phyloP scores from a whole-genome alignment of 2,888 invertebrate genomes.

The Epinotia bilunana region DNA sequence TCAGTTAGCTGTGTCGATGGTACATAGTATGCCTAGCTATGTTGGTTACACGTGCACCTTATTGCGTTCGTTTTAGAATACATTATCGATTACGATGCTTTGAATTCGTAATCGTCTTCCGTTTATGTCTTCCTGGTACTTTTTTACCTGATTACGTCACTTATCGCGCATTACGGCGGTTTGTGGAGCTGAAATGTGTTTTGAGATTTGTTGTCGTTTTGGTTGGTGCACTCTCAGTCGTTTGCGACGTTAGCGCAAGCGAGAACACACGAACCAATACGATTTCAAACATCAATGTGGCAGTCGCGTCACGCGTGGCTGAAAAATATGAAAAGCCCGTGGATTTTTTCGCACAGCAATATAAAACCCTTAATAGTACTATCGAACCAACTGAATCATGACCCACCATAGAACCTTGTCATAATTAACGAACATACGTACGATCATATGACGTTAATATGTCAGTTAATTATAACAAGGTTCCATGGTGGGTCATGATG shows the following conservation, averaged over 20 bases:
- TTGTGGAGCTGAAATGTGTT: neutral
- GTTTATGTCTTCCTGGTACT: conserved; percentile 53
- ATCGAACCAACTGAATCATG: too few species aligned
- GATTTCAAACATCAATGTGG: neutral
- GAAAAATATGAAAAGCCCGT: too few species aligned
- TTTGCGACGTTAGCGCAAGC: neutral
- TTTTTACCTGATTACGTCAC: conserved; percentile 51
- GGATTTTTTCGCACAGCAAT: too few species aligned
- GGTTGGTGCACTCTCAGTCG: neutral
- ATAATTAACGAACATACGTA: too few species aligned
- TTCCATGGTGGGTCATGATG: too few species aligned
- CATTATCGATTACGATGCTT: conserved; percentile 31
- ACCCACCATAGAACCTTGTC: too few species aligned
- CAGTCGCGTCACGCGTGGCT: neutral
- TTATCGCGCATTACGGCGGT: conserved; percentile 5
- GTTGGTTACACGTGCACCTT: conserved; percentile 20
- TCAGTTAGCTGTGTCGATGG: too few species aligned
- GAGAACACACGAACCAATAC: neutral
- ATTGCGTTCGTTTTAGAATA: conserved; percentile 7
- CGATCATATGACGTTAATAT: too few species aligned
- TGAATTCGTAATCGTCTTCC: conserved; percentile 47
- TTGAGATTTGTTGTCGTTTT: neutral
- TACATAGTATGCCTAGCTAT: neutral
- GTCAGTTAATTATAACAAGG: too few species aligned
- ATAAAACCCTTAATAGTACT: too few species aligned